These are phyloP conservation scores for Girardia tigrina DNA, from an alignment of 2,888 invertebrate genomes.

Conservation along the genomic window DNA sequence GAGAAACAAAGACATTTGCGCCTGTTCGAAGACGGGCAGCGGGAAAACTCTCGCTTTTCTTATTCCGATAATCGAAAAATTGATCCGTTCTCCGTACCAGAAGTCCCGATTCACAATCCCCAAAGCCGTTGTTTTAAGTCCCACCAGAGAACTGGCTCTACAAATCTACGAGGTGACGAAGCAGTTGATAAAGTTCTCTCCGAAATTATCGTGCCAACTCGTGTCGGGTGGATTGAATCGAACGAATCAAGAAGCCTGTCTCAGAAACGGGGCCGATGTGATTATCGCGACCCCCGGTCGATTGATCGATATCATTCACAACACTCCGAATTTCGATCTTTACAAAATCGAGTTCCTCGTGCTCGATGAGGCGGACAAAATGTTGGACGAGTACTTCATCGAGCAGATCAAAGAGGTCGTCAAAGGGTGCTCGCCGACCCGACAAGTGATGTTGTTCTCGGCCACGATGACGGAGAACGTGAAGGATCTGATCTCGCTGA, in stretches of 20 bases:
- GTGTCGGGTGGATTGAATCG: slow-evolving; percentile 53
- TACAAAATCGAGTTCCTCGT: slow-evolving; percentile 75
- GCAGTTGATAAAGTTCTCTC: slow-evolving; percentile 75
- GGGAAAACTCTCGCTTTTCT: slow-evolving; percentile 93
- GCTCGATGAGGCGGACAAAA: slow-evolving; percentile 66
- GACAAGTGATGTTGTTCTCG: slow-evolving; percentile 91
- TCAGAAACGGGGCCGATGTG: slow-evolving; percentile 71
- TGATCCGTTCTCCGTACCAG: slow-evolving; percentile 53
- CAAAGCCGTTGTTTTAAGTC: slow-evolving; percentile 78
- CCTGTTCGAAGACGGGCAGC: slow-evolving; percentile 87
- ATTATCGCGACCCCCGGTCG: slow-evolving; percentile 96
- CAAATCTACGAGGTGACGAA: slow-evolving; percentile 87
- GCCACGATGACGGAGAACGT: slow-evolving; percentile 95
- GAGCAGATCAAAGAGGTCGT: slow-evolving; percentile 98
- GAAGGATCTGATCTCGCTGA: slow-evolving; percentile 78
- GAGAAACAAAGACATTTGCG: slow-evolving; percentile 82
- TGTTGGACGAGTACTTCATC: slow-evolving; percentile 94
- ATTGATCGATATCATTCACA: slow-evolving; percentile 85
- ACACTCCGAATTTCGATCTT: slow-evolving; percentile 75
- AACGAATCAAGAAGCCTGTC: slow-evolving; percentile 53
- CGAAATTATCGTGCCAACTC: slow-evolving; percentile 52
- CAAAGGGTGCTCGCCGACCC: slow-evolving; percentile 69
- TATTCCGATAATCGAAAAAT: slow-evolving; percentile 82
- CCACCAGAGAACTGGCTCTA: slow-evolving; percentile 88
- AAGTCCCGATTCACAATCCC: slow-evolving; percentile 50